These are phyloP conservation scores for Syrmaticus mikado DNA, from an alignment of 2,113 vertebrate species.

Conservation along the genomic window DNA sequence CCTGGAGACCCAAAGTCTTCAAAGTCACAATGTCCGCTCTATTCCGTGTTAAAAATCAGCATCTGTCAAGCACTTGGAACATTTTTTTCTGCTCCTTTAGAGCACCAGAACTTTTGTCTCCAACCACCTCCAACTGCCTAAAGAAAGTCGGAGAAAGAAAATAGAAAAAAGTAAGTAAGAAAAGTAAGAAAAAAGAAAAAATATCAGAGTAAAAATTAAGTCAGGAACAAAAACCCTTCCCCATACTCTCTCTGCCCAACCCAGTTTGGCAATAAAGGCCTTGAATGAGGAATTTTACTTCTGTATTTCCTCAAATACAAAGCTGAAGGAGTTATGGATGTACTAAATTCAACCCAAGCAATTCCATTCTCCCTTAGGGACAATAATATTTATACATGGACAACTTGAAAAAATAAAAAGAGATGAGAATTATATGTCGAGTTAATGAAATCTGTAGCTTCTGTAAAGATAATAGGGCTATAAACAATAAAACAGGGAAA, in stretches of 20 bases:
- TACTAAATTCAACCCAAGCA: constrained; percentile 8
- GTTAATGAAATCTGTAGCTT: constrained; percentile 44
- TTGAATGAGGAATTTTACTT: background rate
- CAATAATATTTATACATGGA: constrained; percentile 14
- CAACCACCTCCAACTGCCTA: fast-evolving
- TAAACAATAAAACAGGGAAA: constrained; percentile 28
- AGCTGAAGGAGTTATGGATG: background rate
- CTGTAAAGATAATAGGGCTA: background rate
- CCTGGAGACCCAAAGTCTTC: background rate
- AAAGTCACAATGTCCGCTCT: background rate
- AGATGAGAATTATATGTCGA: background rate
- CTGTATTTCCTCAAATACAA: background rate
- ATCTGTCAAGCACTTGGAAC: background rate
- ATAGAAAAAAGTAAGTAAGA: too few relatives aligned
- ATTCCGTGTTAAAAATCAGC: background rate
- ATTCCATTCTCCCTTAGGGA: background rate
- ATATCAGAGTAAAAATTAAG: background rate
- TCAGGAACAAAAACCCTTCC: background rate
- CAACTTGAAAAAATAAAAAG: constrained; percentile 24
- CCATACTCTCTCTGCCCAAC: background rate
- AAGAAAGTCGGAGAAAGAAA: background rate
- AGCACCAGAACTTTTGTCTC: background rate
- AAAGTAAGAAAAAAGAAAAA: background rate
- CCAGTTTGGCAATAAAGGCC: background rate
- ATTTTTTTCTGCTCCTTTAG: background rate